A percentile compares a stretch with the other conserved stretches of the same genome.
Evolutionary conservation across 2,888 invertebrate genomes (phyloP).

Genomic region (Geophilus truncorum): DNA sequence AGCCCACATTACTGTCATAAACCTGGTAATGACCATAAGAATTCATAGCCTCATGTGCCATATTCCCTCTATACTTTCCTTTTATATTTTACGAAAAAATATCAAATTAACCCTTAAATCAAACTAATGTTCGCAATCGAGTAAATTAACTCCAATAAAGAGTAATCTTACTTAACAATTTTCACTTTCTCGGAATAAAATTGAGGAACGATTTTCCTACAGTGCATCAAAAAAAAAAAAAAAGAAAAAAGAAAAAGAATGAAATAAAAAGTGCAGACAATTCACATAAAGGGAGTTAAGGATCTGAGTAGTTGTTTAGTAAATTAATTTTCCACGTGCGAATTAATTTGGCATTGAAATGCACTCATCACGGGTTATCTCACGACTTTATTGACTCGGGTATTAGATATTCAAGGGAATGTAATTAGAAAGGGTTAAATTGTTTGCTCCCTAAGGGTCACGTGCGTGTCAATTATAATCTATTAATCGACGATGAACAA

Average conservation of each 20-base stretch:
- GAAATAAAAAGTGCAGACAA: neutral
- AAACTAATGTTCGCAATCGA: neutral
- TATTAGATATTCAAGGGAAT: neutral
- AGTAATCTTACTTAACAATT: conserved; percentile 69
- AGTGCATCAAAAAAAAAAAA: neutral
- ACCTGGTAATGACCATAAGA: neutral
- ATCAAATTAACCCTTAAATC: neutral
- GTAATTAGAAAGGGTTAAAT: neutral
- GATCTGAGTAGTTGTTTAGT: neutral
- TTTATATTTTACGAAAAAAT: neutral
- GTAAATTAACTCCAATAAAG: neutral
- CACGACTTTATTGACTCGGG: neutral
- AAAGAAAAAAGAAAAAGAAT: neutral
- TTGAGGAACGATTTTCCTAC: conserved; percentile 53
- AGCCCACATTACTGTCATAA: neutral
- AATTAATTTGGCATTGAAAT: neutral
- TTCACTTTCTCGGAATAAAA: conserved; percentile 80
- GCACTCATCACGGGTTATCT: neutral
- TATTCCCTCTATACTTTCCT: no score
- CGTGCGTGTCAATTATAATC: neutral
- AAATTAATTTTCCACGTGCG: neutral
- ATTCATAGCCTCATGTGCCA: neutral
- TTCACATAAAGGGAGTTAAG: neutral
- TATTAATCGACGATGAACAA: neutral
- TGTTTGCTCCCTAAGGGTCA: neutral